Evolutionary conservation across 2,888 invertebrate species (phyloP).

Genomic region (Patella caerulea): DNA sequence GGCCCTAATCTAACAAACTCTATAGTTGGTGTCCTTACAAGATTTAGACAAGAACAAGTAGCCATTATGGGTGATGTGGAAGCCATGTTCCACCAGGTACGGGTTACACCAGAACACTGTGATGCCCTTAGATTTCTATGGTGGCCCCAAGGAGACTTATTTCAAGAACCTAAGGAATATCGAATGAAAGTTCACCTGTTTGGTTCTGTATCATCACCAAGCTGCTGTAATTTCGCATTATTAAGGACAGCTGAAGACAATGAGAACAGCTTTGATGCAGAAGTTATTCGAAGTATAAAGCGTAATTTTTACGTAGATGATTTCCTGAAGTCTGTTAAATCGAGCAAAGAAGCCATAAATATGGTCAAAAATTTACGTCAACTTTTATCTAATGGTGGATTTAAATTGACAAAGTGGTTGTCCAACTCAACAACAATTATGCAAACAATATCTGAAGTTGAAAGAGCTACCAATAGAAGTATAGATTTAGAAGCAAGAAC

Average conservation of each 20-base stretch:
- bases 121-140: constrained; percentile 34
- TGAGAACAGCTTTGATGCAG: neutral
- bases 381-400: constrained; percentile 16
- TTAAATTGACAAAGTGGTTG: constrained; percentile 26
- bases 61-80: constrained; percentile 40
- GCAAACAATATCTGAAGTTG: constrained; percentile 16
- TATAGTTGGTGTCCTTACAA: constrained; percentile 35
- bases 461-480: constrained; percentile 8
- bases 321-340: constrained; percentile 29
- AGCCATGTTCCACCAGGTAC: constrained; percentile 23
- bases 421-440: constrained; percentile 24
- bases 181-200: constrained; percentile 14
- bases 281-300: neutral
- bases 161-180: neutral
- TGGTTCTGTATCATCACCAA: constrained; percentile 4
- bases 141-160: constrained; percentile 24
- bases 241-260: neutral
- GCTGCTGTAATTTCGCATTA: constrained; percentile 9
- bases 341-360: constrained; percentile 8
- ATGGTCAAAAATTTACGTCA: constrained; percentile 20
- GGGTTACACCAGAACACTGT: constrained; percentile 17
- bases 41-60: constrained; percentile 39
- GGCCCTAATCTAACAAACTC: constrained; percentile 44
- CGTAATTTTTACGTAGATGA: constrained; percentile 36
- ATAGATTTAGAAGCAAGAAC: constrained; percentile 17